Evolutionary conservation across 1,140 invertebrate species (phyloP), one percentile per base, ranked within the genome.

Genomic region (Zaprionus taronus): DNA sequence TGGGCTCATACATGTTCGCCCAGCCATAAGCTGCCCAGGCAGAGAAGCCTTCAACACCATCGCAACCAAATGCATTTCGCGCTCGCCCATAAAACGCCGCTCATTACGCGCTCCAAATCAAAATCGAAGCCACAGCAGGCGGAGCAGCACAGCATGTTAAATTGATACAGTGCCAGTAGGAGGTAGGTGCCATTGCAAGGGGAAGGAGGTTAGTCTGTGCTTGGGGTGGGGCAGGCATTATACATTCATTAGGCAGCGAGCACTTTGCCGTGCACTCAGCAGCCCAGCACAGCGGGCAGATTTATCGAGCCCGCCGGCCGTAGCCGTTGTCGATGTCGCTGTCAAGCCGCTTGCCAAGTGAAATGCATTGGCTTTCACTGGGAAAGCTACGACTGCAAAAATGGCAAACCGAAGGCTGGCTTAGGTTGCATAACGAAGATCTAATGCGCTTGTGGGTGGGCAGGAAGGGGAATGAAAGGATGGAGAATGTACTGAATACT

Each of bases 91-190:
- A 83, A 86, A 86, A 86, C 68, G 72, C 69, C 41, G 67, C 83
- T 81, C 84, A 89, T 89, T 89, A 90, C 85, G 74, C 63, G 68
- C 51, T 63, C 77, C 81, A 80, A 87, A 89, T 89, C 84, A 89
- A 89, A 89, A 89, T 89, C 84, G 81, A 89, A 83, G 51, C 34
- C 51, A 51, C 64, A 85, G 82, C 80, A 80, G 47, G 58, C 72
- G 20, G 4, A 51, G 47, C 3, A 20, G 20, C 47, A 20, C 47
- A 20, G 44, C 78, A 81, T 81, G 75, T 87, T 79, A 87, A 84
- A 90, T 84, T 87, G 85, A 87, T 81, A 89, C 84, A 89, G 41
- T 87, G 53, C 24, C 22, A 15, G 31, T 11, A 49, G 34, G 15
- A 36, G 58, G 34, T 24, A 36, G 58, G 44, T 41, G 31, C 12